These are phyloP conservation scores for Grus americana DNA, from an alignment of 2,113 vertebrate genomes.

Conservation along the genomic window DNA sequence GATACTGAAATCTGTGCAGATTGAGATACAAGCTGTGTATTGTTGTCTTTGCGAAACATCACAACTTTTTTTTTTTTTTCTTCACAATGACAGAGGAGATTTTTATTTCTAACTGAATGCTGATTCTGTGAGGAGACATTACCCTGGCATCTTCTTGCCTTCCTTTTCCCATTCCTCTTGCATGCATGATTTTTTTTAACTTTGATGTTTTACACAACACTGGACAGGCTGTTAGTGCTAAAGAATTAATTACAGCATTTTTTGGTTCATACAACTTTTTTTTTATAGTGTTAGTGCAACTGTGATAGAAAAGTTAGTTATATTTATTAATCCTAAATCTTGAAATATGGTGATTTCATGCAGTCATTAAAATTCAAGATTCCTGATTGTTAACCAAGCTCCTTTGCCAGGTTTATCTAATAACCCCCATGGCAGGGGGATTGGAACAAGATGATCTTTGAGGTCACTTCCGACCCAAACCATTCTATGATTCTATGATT, in stretches of 20 bases:
- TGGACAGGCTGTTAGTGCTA: not conserved
- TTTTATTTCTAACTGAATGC: not conserved
- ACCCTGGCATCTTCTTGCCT: not conserved
- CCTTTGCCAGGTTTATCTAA: not conserved
- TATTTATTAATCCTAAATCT: not conserved
- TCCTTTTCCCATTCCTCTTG: not conserved
- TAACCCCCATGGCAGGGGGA: too few relatives aligned
- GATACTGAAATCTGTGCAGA: not conserved
- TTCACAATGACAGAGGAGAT: not conserved
- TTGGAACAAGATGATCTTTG: too few relatives aligned
- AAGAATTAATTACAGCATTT: not conserved
- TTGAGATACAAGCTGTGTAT: not conserved
- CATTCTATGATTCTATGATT: not conserved
- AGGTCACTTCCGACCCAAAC: too few relatives aligned
- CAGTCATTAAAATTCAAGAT: not conserved
- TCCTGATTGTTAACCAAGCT: not conserved
- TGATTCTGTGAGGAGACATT: not conserved
- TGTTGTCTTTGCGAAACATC: not conserved
- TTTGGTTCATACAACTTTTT: not conserved
- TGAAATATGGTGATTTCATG: not conserved
- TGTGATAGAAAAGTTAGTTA: not conserved
- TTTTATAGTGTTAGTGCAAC: not conserved
- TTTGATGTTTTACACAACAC: not conserved
- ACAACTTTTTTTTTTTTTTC: rapidly evolving
- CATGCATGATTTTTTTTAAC: not conserved